phyloP scores from a whole-genome alignment of 2,888 invertebrate species.

The Oscheius sp. region DNA sequence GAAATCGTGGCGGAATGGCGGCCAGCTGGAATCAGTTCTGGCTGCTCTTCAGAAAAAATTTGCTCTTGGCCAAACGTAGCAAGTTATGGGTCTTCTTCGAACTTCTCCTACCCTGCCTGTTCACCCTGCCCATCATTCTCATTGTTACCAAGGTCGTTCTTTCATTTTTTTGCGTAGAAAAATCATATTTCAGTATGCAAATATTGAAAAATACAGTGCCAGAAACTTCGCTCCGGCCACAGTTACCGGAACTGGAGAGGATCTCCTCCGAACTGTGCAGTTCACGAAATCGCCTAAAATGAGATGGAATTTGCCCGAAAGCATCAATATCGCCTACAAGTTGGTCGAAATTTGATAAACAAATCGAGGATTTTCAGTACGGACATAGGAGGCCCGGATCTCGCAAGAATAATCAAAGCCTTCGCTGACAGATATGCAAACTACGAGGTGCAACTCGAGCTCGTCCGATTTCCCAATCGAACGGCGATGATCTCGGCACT shows the following conservation, averaged over 20 bases:
- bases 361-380: slow-evolving; percentile 4
- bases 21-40: slow-evolving; percentile 47
- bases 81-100: slow-evolving; percentile 67
- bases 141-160: slow-evolving; percentile 56
- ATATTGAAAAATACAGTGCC: not conserved
- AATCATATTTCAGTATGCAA: slow-evolving; percentile 11
- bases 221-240: not conserved
- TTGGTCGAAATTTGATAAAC: slow-evolving; percentile 34
- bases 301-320: slow-evolving; percentile 15
- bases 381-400: not conserved
- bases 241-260: slow-evolving; percentile 12
- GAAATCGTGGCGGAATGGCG: not conserved
- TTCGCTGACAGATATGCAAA: slow-evolving; percentile 2
- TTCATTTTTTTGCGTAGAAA: not conserved
- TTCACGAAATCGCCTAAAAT: not conserved
- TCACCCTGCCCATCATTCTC: slow-evolving; percentile 56
- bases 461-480: slow-evolving; percentile 4
- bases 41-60: slow-evolving; percentile 64
- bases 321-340: slow-evolving; percentile 3
- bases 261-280: slow-evolving; percentile 16
- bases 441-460: not conserved
- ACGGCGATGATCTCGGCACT: slow-evolving; percentile 33
- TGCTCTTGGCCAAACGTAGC: slow-evolving; percentile 57
- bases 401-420: slow-evolving; percentile 4
- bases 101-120: slow-evolving; percentile 57